phyloP scores from a whole-genome alignment of 64 coral and sea anemone species.

The Stichodactyla mertensii region DNA sequence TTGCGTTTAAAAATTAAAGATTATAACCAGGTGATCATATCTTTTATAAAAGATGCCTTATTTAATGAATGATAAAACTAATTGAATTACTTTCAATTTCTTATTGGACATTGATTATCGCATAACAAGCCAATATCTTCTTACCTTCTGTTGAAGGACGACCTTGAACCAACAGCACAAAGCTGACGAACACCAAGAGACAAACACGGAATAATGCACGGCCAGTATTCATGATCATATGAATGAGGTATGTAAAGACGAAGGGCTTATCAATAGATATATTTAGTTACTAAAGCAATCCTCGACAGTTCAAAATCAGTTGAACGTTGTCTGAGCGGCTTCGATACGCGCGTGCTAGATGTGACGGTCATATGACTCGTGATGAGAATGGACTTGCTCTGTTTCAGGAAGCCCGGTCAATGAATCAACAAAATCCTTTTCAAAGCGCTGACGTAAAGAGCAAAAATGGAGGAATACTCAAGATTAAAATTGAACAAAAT shows the following conservation, averaged over 20 bases:
- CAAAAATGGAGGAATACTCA: too few relatives aligned
- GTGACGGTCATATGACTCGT: background rate
- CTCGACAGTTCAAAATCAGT: background rate
- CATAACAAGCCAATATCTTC: background rate
- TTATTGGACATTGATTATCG: background rate
- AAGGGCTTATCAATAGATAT: background rate
- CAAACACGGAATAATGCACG: background rate
- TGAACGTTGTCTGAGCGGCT: background rate
- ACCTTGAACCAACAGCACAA: background rate
- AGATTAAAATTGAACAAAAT: too few relatives aligned
- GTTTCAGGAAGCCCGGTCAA: background rate
- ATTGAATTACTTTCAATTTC: background rate
- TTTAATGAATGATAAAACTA: too few relatives aligned
- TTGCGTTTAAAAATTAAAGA: too few relatives aligned
- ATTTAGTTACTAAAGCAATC: background rate
- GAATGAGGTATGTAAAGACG: background rate
- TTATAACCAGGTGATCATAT: too few relatives aligned
- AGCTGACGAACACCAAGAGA: background rate
- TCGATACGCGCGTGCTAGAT: background rate
- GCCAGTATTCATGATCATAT: background rate
- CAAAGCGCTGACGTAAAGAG: too few relatives aligned
- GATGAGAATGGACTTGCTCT: background rate
- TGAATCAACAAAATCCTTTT: too few relatives aligned
- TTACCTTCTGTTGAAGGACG: background rate
- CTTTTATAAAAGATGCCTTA: too few relatives aligned